phyloP scores from a whole-genome alignment of 2,888 invertebrate genomes.

The Pristionchus arcanus region DNA sequence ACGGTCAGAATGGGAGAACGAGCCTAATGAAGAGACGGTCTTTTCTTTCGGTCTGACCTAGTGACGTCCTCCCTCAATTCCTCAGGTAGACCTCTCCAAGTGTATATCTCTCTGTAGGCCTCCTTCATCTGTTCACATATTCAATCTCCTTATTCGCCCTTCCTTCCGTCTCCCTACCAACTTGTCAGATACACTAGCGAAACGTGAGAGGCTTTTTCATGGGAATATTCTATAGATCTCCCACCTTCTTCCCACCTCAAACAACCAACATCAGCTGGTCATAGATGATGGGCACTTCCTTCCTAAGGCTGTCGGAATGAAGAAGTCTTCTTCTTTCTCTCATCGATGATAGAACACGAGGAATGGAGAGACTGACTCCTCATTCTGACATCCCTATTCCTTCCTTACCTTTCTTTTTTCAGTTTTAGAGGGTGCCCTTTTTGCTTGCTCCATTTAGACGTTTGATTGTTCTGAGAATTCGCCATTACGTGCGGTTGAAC shows the following conservation, averaged over 20 bases:
- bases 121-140: slow-evolving; percentile 4
- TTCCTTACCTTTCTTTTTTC: too few species aligned
- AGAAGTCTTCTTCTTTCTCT: too few species aligned
- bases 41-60: background rate
- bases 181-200: background rate
- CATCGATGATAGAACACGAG: too few species aligned
- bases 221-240: background rate
- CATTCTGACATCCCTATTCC: too few species aligned
- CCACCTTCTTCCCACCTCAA: slow-evolving; percentile 7
- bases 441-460: too few species aligned
- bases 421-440: too few species aligned
- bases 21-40: background rate
- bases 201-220: background rate
- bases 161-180: slow-evolving; percentile 1
- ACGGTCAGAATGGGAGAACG: too few species aligned
- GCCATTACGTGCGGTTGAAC: too few species aligned
- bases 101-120: background rate
- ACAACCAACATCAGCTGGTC: background rate
- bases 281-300: background rate
- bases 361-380: too few species aligned
- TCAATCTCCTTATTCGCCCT: slow-evolving; percentile 15
- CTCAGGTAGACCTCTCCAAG: background rate
- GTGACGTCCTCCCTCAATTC: background rate
- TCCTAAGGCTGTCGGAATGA: too few species aligned
- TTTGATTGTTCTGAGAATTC: too few species aligned